Evolutionary conservation across 2,888 invertebrate species (phyloP), one percentile per base, ranked within the genome.

Genomic region (Drosophila niveifrons): DNA sequence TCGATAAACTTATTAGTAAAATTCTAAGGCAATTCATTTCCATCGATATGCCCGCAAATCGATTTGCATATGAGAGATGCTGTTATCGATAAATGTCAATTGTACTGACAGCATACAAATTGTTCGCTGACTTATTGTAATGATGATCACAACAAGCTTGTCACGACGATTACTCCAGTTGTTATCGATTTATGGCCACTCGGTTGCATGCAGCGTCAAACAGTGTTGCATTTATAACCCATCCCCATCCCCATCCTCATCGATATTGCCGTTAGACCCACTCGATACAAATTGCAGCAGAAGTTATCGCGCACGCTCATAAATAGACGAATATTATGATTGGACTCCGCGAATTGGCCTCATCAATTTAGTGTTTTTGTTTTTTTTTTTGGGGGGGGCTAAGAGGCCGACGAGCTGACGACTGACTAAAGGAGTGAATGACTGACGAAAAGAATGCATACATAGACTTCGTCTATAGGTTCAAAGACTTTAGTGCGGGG

Each of bases 401-500:
- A 31, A 31, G 9, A 31, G 31, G 31, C 6, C 4, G 23, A 23
- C 23, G 23, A 23, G 23, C 6, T 23, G 4, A 23, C 23, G 4
- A 23, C 23, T 23, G 23, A 23, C 23, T 23, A 4, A 23, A 23
- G 23, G 23, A 23, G 31, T 31, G 31, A 31, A 10, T 31, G 31
- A 31, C 10, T 31, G 10, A 31, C 31, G 8, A 9, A 31, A 8
- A 10, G 31, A 2, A 31, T 31, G 31, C 9, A 8, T 31, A 8
- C 10, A 23, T 31, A n/a, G n/a, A n/a, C n/a, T n/a, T n/a, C n/a
- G n/a, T 36, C 36, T n/a, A 36, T 36, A 41, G 13, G 15, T 36
- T 55, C 11, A 15, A 43, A 17, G 61, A 59, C 43, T 70, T 76
- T 58, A 67, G 63, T 65, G 78, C 53, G 58, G 67, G 68, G 55